Conservation (phyloP, 2,113 vertebrate genomes). For the Chloropsis cyanopogon region DNA sequence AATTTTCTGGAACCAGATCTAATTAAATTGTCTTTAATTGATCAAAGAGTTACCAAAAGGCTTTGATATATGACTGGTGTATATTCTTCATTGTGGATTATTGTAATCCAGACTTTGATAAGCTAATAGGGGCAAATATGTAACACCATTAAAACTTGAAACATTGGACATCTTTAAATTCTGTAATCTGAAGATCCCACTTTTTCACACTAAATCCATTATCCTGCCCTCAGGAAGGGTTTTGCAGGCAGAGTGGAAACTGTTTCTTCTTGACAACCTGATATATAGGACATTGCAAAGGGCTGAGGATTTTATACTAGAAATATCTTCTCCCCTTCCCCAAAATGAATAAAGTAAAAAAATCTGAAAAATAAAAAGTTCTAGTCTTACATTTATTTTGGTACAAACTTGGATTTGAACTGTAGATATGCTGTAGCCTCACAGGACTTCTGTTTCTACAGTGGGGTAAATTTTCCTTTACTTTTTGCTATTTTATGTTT, state of each 20-base stretch:
- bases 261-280: background rate
- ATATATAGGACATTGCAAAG: background rate
- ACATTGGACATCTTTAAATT: background rate
- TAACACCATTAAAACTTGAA: background rate
- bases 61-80: background rate
- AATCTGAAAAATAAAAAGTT: background rate
- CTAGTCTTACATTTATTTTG: background rate
- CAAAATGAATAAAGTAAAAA: background rate
- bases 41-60: background rate
- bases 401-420: background rate
- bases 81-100: background rate
- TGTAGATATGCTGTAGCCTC: background rate
- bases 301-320: background rate
- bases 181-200: background rate
- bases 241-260: background rate
- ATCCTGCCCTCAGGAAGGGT: background rate
- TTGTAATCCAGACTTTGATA: background rate
- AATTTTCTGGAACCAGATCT: background rate
- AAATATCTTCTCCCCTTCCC: background rate
- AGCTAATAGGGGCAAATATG: background rate
- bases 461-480: background rate
- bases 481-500: background rate
- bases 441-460: background rate
- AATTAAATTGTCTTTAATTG: conserved; percentile 5
- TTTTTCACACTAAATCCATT: background rate